phyloP scores from a whole-genome alignment of 2,113 vertebrate species.

The Apodemus speciosus region DNA sequence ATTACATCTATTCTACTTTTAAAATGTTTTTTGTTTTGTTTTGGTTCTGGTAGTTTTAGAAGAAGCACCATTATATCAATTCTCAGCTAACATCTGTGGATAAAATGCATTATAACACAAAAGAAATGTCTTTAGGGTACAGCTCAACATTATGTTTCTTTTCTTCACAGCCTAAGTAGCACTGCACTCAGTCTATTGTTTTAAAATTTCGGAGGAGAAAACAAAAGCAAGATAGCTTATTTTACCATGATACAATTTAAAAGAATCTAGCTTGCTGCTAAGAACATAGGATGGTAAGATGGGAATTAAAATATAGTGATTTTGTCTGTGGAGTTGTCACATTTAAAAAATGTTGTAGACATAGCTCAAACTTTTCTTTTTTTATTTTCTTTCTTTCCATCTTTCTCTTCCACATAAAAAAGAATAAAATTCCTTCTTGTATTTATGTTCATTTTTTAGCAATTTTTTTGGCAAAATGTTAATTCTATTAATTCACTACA shows the following conservation, averaged over 20 bases:
- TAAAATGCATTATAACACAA: conserved; percentile 72
- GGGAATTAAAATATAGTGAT: conserved; percentile 34
- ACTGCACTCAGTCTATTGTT: conserved; percentile 54
- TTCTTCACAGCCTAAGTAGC: conserved; percentile 54
- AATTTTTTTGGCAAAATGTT: too few relatives aligned
- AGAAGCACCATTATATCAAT: conserved; percentile 73
- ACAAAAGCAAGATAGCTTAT: conserved; percentile 45
- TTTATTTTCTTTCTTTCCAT: background rate
- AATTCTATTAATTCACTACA: too few relatives aligned
- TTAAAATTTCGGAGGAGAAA: conserved; percentile 64
- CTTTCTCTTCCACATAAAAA: background rate
- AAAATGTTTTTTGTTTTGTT: conserved; percentile 76
- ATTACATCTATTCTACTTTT: conserved; percentile 78
- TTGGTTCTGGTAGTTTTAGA: conserved; percentile 71
- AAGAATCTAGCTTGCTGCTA: conserved; percentile 34
- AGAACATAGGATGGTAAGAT: conserved; percentile 21
- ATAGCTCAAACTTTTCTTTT: background rate
- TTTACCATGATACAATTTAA: conserved; percentile 50
- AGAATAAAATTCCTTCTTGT: background rate
- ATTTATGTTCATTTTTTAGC: background rate
- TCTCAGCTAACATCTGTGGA: conserved; percentile 73
- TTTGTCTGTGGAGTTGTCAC: conserved; percentile 32
- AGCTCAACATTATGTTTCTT: conserved; percentile 64
- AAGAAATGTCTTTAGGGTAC: conserved; percentile 63
- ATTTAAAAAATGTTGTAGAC: background rate